Base-by-base conservation (phyloP, 2,113 vertebrate genomes). In the Chaetorhynchus papuensis region DNA sequence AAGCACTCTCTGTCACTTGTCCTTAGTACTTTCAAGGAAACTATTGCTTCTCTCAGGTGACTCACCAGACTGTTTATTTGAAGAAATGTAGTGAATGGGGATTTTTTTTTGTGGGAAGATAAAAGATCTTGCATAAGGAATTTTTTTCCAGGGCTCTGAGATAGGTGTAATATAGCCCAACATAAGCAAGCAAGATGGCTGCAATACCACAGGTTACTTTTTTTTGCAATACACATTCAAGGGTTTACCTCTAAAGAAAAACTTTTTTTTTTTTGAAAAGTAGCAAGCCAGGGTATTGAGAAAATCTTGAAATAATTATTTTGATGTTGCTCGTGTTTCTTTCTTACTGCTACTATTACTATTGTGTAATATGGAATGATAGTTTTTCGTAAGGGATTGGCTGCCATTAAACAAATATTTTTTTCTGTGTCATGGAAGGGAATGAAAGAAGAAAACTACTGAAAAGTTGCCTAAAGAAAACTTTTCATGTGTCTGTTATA, bases 21-120 rank as follows among this genome's bases (percentile, higher is more conserved):
- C 56, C 80, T 75, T 56, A 88, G 64, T 68, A 90, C 56, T 88
- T 94, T 54, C 64, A 94, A 90, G 83, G 68, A 96, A 95, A 45
- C 5, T 8, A 37, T 68, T 83, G 31, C 53, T 89, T 76, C 59
- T 91, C 56, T 83, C 30, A 5, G 54, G 84, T 94, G 70, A 30
- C 28, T 92, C 39, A 19, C 44, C 31, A 57, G 41, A 15, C 44
- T 94, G 31, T 94, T 92, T 86, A 83, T 30, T 35, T 89, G 45
- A 86, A 81, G 60, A 68, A 84, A 57, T 60, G 2, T 11, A 71
- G 18, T 45, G 41, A 71, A 56, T 7, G 7, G 71, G 45, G 47
- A 41, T 33, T 84, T 88, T 81, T 87, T 91, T 20, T 70, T 53
- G 31, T 60, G 52, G 18, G 19, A 60, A 13, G 2, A 28, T 81